Percentiles rank a stretch among this genome's conserved stretches.
Evolutionary conservation across 2,113 vertebrate genomes (phyloP).

Genomic region (Rhodinocichla rosea): DNA sequence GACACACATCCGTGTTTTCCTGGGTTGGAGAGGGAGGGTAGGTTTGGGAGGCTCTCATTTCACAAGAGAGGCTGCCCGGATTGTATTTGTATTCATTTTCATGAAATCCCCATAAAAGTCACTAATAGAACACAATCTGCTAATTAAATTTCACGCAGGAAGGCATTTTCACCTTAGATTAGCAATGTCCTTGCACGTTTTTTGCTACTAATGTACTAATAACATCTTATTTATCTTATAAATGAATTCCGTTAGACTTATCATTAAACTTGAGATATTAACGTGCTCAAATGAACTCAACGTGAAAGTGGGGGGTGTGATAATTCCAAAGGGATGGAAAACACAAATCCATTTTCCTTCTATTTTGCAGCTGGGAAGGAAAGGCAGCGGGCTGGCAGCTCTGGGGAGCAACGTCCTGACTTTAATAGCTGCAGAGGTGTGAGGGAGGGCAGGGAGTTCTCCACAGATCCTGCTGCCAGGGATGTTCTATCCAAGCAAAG

Average conservation of each 20-base stretch:
- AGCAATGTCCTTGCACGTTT: slow-evolving; percentile 71
- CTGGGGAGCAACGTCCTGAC: background rate
- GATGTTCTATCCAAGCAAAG: background rate
- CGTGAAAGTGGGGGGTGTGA: background rate
- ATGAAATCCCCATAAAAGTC: slow-evolving; percentile 72
- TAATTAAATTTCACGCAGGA: slow-evolving; percentile 80
- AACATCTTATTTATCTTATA: slow-evolving; percentile 80
- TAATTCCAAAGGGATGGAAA: slow-evolving; percentile 57
- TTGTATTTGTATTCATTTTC: slow-evolving; percentile 79
- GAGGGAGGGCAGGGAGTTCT: background rate
- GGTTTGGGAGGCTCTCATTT: slow-evolving; percentile 43
- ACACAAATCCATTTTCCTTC: background rate
- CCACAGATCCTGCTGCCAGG: background rate
- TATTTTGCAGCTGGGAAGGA: background rate
- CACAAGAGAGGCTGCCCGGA: slow-evolving; percentile 45
- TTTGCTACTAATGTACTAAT: slow-evolving; percentile 71
- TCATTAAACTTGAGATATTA: slow-evolving; percentile 76
- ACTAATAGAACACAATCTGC: slow-evolving; percentile 78
- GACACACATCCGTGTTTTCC: background rate
- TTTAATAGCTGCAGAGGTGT: background rate
- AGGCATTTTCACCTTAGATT: slow-evolving; percentile 77
- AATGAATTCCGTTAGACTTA: slow-evolving; percentile 73
- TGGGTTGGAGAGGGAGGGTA: slow-evolving; percentile 2
- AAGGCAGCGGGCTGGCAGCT: background rate
- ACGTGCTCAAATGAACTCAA: slow-evolving; percentile 55